Percentiles rank a stretch among this genome's conserved stretches.
Conservation (phyloP, 2,797 vertebrate species). For the Scolopax bukidnonensis region DNA sequence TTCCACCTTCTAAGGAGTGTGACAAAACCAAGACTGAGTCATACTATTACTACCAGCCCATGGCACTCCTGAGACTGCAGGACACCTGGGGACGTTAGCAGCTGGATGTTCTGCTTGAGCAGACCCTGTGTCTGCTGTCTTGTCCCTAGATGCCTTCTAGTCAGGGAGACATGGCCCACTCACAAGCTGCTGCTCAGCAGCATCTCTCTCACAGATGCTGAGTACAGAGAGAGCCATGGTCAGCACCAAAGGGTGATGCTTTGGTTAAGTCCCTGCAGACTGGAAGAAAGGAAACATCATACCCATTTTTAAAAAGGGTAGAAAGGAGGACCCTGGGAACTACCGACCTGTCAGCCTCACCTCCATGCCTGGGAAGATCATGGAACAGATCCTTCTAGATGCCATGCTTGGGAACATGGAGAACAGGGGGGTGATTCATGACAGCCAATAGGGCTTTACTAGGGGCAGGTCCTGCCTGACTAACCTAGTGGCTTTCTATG, state of each 20-base stretch:
- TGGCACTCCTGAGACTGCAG: not conserved
- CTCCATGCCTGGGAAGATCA: too few relatives aligned
- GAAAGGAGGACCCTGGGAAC: too few relatives aligned
- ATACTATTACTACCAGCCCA: not conserved
- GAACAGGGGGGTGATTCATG: too few relatives aligned
- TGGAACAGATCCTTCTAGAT: too few relatives aligned
- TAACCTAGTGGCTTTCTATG: too few relatives aligned
- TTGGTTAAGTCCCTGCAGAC: not conserved
- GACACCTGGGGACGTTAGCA: not conserved
- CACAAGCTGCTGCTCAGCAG: not conserved
- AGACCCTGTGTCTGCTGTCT: not conserved
- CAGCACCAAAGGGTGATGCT: not conserved
- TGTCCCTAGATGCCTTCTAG: not conserved
- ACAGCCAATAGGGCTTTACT: too few relatives aligned
- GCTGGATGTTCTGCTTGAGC: not conserved
- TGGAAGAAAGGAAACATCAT: too few relatives aligned
- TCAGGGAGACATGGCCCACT: fast-evolving
- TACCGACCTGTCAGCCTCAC: too few relatives aligned
- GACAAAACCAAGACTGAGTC: not conserved
- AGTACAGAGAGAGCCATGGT: not conserved
- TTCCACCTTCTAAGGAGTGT: not conserved
- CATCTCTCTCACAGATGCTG: fast-evolving
- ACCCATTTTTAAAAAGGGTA: too few relatives aligned
- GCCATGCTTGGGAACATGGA: too few relatives aligned
- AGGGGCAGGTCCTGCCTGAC: too few relatives aligned